Evolutionary conservation across 2,888 invertebrate genomes (phyloP).

Genomic region (Anoncus sp.): DNA sequence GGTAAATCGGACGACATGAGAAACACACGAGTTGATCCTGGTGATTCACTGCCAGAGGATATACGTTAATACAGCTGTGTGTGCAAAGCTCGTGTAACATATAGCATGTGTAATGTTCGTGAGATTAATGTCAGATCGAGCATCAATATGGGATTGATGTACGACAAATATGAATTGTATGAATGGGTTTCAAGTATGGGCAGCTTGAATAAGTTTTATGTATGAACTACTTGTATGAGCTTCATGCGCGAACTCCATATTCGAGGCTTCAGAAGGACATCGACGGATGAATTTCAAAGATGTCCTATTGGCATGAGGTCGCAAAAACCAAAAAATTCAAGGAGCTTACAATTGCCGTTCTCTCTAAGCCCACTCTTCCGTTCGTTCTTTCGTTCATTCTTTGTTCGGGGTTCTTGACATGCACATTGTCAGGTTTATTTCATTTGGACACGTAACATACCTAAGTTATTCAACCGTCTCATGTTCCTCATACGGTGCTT

Average conservation of each 20-base stretch:
- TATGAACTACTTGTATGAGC: not conserved
- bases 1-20: slow-evolving; percentile 26
- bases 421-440: no score
- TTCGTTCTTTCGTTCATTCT: not conserved
- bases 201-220: not conserved
- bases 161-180: not conserved
- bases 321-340: not conserved
- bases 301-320: not conserved
- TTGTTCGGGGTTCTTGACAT: no score
- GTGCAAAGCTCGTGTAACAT: slow-evolving; percentile 17
- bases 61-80: not conserved
- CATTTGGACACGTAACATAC: not conserved
- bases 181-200: not conserved
- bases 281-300: not conserved
- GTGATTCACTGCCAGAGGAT: not conserved
- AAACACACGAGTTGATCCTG: slow-evolving; percentile 24
- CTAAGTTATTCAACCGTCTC: not conserved
- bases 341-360: no score
- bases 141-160: not conserved
- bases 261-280: not conserved
- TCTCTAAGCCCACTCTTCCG: not conserved
- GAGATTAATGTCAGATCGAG: not conserved
- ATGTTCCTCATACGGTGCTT: not conserved
- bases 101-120: not conserved
- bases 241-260: not conserved